Base-by-base conservation (phyloP, 2,113 vertebrate species). In the Oryzias javanicus region DNA sequence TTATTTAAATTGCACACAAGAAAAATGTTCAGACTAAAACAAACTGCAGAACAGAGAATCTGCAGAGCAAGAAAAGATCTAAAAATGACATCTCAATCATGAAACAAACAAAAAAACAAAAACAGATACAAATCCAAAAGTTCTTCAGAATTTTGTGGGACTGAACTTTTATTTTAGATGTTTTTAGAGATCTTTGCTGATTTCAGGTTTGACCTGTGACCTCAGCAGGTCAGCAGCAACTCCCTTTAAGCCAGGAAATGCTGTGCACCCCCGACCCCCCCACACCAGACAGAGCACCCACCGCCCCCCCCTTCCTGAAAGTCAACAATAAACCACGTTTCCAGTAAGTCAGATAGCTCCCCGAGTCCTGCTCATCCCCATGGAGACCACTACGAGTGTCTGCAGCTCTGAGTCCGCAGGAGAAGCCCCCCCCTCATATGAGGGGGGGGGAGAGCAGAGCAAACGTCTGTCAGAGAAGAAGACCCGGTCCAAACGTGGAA, bases 291-390 rank as follows among this genome's bases (percentile, higher is more conserved):
- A 6, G 19, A 48, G 18, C 55, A n/a, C 55, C 42, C 58, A 20
- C 63, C 59, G 67, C 74, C 60, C 64, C 67, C 70, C 57, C 83
- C 68, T 90, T 88, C 89, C 89, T 86, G 86, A 87, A 86, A 89
- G 88, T 89, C 88, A 82, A 89, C 88, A 91, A 90, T 90, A 87
- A 90, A 87, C 60, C 72, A 78, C 25, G 80, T 88, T 92, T 91
- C 91, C 89, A 90, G 89, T 91, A 92, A 92, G 81, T 81, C 64
- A 59, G 88, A 92, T 91, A 82, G 82, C 89, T 90, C 76, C 74
- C 57, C 71, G 73, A 27, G 84, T 67, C 78, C 80, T 79, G 63
- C 72, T 66, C 78, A 58, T 89, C 77, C 51, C 89, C 91, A 89
- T 89, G 88, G 86, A 63, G 86, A 90, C 86, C 70, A 78, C 80